Percentiles rank a stretch among this genome's conserved stretches.
Conservation (phyloP, 1,140 invertebrate species). For the Phortica variegata region DNA sequence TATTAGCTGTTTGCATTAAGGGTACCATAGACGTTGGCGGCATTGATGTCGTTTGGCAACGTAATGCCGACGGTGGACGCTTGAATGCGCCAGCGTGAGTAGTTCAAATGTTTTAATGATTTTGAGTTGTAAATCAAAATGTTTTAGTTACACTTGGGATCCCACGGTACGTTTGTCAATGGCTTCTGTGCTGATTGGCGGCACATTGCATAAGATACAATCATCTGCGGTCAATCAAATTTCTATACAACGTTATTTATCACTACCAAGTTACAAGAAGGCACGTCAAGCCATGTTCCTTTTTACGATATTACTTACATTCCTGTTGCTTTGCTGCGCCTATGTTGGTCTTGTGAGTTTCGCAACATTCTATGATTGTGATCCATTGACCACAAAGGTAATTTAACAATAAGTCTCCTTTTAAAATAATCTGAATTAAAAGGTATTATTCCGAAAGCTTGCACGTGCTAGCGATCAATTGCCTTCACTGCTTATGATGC, state of each 20-base stretch:
- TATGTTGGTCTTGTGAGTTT: constrained; percentile 78
- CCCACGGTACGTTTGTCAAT: constrained; percentile 75
- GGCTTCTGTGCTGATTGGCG: constrained; percentile 75
- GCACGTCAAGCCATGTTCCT: constrained; percentile 58
- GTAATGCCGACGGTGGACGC: constrained; percentile 71
- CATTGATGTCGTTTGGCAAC: constrained; percentile 68
- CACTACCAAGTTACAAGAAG: constrained; percentile 37
- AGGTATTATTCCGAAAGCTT: constrained; percentile 40
- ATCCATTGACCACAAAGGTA: constrained; percentile 67
- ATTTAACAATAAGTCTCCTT: constrained; percentile 6
- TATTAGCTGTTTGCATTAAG: constrained; percentile 77
- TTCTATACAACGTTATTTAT: constrained; percentile 78
- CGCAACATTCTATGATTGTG: constrained; percentile 74
- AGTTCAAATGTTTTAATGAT: not conserved
- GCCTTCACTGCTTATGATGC: constrained; percentile 76
- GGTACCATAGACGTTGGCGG: constrained; percentile 82
- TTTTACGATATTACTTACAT: constrained; percentile 66
- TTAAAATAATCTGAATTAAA: not conserved
- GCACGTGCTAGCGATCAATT: constrained; percentile 74
- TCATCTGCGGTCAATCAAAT: constrained; percentile 84
- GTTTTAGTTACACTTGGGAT: constrained; percentile 66
- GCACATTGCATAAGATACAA: constrained; percentile 82
- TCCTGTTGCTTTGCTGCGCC: constrained; percentile 66
- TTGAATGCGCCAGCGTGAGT: constrained; percentile 76
- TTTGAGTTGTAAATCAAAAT: not conserved